Base-by-base conservation (phyloP, 2,888 invertebrate genomes). In the Amiota communis region DNA sequence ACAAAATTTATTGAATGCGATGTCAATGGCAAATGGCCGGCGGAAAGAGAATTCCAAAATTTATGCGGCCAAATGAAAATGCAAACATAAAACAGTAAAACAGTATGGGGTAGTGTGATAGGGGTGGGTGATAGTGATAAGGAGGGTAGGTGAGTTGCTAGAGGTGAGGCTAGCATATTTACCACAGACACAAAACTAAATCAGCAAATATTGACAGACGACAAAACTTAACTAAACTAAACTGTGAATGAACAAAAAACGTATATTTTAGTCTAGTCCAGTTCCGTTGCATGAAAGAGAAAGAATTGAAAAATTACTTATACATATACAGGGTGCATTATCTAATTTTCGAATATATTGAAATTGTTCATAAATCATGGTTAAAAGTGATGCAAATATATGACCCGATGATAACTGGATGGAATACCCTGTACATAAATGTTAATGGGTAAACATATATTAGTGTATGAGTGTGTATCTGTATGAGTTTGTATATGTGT, bases 261-360 rank as follows among this genome's bases (percentile, higher is more conserved):
- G 11, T 11, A 57, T 15, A 69, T 64, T 74, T 73, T 83, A 80
- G 82, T 85, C 82, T 85, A 81, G 83, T 80, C 82, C 72, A 85
- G 81, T 84, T 83, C 86, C 86, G 36, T 36, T 36, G 36, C 1
- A 36, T 36, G 36, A 36, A 6, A 36, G 36, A 36, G 36, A 36
- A 36, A 36, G 36, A 36, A 36, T 6, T 36, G 36, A 36, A 36
- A 6, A 36, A 36, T 36, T 36, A 36, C 0, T 4, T 36, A 36
- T 36, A 36, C 36, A 36, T 36, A 36, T 36, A 36, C 36, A 36
- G 36, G 84, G 76, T 68, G 20, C 76, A 73, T 64, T 74, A 36
- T 2, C 8, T 36, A 36, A 8, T 36, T 36, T 6, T 2, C 8
- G 4, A 36, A 36, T 2, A 2, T 6, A 36, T 36, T 36, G 8